These are phyloP conservation scores for Ceratina japonica DNA, from an alignment of 1,140 invertebrate genomes.

Conservation along the genomic window DNA sequence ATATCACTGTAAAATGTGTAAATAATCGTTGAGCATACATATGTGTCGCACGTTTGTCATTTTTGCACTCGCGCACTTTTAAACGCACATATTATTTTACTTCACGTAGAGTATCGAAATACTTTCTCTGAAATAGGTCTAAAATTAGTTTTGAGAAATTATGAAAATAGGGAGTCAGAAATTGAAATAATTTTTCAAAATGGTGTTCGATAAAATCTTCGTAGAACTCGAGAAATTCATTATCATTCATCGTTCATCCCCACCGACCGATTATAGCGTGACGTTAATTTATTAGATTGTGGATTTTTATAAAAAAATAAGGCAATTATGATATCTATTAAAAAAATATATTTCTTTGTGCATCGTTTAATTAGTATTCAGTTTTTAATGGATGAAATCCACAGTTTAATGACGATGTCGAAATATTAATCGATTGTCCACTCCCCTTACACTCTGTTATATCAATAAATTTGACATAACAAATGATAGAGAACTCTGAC, in stretches of 20 bases:
- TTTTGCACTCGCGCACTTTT: conserved; percentile 42
- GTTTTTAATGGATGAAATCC: too few species aligned
- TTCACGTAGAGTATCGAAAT: too few species aligned
- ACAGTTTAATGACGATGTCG: too few species aligned
- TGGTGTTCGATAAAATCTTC: conserved; percentile 45
- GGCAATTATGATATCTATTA: too few species aligned
- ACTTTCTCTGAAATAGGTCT: too few species aligned
- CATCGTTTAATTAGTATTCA: too few species aligned
- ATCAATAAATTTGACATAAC: too few species aligned
- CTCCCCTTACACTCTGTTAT: not conserved
- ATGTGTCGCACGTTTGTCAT: conserved; percentile 47
- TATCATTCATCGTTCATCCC: conserved; percentile 3
- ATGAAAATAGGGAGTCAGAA: not conserved
- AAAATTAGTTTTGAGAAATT: not conserved
- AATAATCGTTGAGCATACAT: conserved; percentile 44
- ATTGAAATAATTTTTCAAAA: not conserved
- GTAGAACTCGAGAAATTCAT: conserved; percentile 7
- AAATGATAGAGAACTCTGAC: too few species aligned
- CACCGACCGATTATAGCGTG: not conserved
- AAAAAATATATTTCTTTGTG: too few species aligned
- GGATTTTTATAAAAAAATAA: not conserved
- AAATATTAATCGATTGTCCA: conserved; percentile 12
- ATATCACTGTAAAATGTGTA: conserved; percentile 57
- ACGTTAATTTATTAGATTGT: not conserved
- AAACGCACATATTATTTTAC: conserved; percentile 7